Base-by-base conservation (phyloP, 2,888 invertebrate species). In the Rhagonycha fulva region DNA sequence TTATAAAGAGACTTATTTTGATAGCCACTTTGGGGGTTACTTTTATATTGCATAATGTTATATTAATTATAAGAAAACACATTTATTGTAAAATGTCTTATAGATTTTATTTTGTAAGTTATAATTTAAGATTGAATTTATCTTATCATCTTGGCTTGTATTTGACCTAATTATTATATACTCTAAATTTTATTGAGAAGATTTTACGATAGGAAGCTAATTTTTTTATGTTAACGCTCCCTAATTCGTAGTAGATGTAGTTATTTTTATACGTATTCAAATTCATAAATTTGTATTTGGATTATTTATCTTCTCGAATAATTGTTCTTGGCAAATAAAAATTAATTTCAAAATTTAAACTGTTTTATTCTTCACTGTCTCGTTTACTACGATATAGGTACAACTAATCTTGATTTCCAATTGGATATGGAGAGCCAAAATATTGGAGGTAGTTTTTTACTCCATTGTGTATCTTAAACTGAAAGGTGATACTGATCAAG, bases 41-140 rank as follows among this genome's bases (percentile, higher is more conserved):
- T 68, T 30, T 68, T 68, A 61, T 61, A 66, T 66, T 66, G 63
- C 63, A 66, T 66, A 66, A 24, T 66, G 63, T 66, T 66, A 66
- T 24, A 66, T n/a, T 66, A 23, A 19, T 62, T 66, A 66, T 23
- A 24, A 24, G 62, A 62, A 66, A 66, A 12, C 26, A 66, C 26
- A 24, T 66, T 19, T 24, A 66, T 62, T 23, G 23, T 62, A 62
- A 32, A 26, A 66, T 66, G 23, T 66, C 26, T 24, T 66, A 7
- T 47, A 66, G 19, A 66, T 66, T 62, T 66, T 66, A 66, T 24
- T 66, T 47, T 47, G n/a, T 66, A 66, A 62, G 63, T 66, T 66
- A n/a, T 66, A 66, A 24, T 66, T 63, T 10, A 24, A 66, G 12
- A 24, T 24, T 66, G 9, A 66, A 47, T 47, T n/a, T 47, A 47